Evolutionary conservation across 2,113 vertebrate genomes (phyloP).

Genomic region (Apteryx owenii): DNA sequence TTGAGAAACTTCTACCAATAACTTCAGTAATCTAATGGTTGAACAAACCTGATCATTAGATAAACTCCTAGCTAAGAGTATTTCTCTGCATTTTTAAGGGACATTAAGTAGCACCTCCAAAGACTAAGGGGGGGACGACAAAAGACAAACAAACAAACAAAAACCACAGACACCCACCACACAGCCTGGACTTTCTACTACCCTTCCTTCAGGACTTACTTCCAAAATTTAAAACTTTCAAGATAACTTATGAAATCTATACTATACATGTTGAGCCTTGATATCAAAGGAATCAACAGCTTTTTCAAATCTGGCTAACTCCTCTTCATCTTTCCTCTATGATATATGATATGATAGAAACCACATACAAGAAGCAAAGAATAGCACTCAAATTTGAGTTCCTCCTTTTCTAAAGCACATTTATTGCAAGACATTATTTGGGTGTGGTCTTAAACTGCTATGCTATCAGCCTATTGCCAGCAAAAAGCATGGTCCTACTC

Average conservation of each 20-base stretch:
- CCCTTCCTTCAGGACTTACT: background rate
- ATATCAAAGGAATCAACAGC: background rate
- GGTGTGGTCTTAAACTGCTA: background rate
- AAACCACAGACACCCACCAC: background rate
- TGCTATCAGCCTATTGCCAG: background rate
- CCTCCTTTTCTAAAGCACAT: background rate
- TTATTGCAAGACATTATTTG: background rate
- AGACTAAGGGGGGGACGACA: background rate
- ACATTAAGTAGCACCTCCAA: background rate
- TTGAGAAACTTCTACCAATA: background rate
- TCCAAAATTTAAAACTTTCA: background rate
- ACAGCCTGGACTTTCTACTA: background rate
- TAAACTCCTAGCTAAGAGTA: background rate
- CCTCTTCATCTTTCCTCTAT: background rate
- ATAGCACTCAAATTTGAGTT: too few relatives aligned
- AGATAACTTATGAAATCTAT: background rate
- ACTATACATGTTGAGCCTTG: background rate
- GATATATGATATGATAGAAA: background rate
- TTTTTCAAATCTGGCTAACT: background rate
- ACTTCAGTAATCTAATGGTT: background rate
- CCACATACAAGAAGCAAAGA: background rate
- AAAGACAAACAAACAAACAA: too few relatives aligned
- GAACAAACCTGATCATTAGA: background rate
- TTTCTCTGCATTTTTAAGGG: background rate
- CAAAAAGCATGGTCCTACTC: background rate